A percentile compares a stretch with the other conserved stretches of the same genome.
phyloP scores from a whole-genome alignment of 2,113 vertebrate genomes.

The Nerophis lumbriciformis region DNA sequence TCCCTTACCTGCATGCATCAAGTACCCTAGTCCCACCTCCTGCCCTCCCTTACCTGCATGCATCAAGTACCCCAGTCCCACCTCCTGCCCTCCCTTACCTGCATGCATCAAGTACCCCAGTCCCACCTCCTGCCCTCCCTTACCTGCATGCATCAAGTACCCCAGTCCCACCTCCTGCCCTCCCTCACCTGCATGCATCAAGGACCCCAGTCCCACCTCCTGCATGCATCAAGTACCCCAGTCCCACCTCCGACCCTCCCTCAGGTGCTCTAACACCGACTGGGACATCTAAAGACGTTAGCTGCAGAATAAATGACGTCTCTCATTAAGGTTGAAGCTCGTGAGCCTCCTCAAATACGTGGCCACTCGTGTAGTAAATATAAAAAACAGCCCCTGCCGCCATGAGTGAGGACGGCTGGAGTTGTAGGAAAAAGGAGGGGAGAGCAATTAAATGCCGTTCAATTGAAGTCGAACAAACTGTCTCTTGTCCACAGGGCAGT shows the following conservation, averaged over 20 bases:
- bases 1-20: too few relatives aligned
- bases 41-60: too few relatives aligned
- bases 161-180: too few relatives aligned
- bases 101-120: too few relatives aligned
- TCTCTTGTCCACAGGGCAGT: constrained; percentile 36
- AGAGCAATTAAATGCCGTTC: constrained; percentile 29
- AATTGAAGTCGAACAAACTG: constrained; percentile 47
- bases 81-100: constrained; percentile 14
- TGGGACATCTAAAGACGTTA: constrained; percentile 53
- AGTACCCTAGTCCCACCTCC: too few relatives aligned
- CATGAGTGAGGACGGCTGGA: constrained; percentile 20
- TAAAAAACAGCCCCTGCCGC: constrained; percentile 3
- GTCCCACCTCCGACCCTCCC: constrained; percentile 28
- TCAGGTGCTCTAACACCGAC: constrained; percentile 54
- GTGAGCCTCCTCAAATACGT: constrained; percentile 30
- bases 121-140: constrained; percentile 1
- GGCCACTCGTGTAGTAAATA: constrained; percentile 27
- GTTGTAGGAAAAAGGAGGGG: constrained; percentile 4
- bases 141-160: constrained; percentile 1
- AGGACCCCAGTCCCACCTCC: neutral
- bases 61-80: too few relatives aligned
- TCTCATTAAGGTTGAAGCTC: constrained; percentile 55
- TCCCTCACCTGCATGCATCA: constrained; percentile 16
- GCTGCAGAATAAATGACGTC: constrained; percentile 55
- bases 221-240: constrained; percentile 54